Evolutionary conservation across 1,140 invertebrate genomes (phyloP).

Genomic region (Olivierus martensii): DNA sequence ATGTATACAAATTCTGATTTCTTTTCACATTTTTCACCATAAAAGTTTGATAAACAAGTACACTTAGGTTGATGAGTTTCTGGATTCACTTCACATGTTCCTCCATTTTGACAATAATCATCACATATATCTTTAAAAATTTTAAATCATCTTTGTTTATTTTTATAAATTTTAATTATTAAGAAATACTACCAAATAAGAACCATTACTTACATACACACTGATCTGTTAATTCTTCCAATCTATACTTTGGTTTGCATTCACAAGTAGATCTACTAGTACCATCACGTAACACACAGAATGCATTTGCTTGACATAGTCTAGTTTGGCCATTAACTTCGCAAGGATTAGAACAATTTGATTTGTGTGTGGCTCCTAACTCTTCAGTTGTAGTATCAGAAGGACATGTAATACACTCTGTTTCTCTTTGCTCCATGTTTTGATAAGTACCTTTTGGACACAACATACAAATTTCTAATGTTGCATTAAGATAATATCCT

Average conservation of each 20-base stretch:
- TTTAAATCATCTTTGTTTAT: too few relatives aligned
- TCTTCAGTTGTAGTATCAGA: constrained; percentile 81
- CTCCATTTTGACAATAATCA: constrained; percentile 80
- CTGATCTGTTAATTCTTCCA: constrained; percentile 27
- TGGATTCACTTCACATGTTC: constrained; percentile 60
- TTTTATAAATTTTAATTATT: not conserved
- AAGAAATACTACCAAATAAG: not conserved
- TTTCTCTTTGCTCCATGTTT: constrained; percentile 67
- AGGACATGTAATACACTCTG: constrained; percentile 71
- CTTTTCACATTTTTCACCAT: constrained; percentile 73
- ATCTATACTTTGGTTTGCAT: constrained; percentile 87
- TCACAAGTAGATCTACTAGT: constrained; percentile 75
- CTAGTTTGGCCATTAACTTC: constrained; percentile 66
- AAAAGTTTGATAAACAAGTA: constrained; percentile 78
- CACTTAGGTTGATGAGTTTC: constrained; percentile 48
- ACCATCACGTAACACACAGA: constrained; percentile 74
- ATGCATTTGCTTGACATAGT: constrained; percentile 75
- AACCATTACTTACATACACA: constrained; percentile 33
- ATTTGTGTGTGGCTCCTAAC: constrained; percentile 54
- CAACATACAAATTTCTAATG: constrained; percentile 63
- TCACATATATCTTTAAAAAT: constrained; percentile 59
- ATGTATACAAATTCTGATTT: constrained; percentile 92
- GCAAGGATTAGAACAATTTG: constrained; percentile 84
- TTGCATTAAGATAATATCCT: constrained; percentile 71
- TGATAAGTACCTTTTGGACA: constrained; percentile 91